Conservation (phyloP, 2,888 invertebrate species). For the Spicauda simplicius region DNA sequence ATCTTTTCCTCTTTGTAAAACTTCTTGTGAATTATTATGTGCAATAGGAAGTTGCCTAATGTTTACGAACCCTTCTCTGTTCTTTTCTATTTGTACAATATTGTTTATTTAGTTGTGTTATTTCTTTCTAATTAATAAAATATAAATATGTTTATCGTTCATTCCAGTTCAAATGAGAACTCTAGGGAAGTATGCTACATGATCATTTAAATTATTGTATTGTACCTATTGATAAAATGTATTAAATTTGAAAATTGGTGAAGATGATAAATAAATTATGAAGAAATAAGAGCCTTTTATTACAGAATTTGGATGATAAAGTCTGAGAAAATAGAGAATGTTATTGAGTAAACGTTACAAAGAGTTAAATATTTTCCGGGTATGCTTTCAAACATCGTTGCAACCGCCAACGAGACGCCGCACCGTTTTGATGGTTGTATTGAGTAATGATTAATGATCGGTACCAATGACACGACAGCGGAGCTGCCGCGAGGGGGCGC, state of each 20-base stretch:
- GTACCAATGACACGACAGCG: slow-evolving; percentile 79
- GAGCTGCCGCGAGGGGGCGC: slow-evolving; percentile 64
- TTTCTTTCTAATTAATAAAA: slow-evolving; percentile 76
- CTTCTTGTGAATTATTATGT: slow-evolving; percentile 61
- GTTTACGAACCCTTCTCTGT: slow-evolving; percentile 49
- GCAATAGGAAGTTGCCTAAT: slow-evolving; percentile 79
- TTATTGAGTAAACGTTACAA: slow-evolving; percentile 24
- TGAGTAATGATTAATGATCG: slow-evolving; percentile 81
- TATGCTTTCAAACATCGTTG: slow-evolving; percentile 49
- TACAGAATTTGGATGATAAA: slow-evolving; percentile 28
- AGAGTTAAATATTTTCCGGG: slow-evolving; percentile 40
- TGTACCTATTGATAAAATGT: slow-evolving; percentile 78
- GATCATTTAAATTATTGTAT: slow-evolving; percentile 84
- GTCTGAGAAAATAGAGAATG: background rate
- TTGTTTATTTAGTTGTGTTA: slow-evolving; percentile 78
- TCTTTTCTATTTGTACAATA: slow-evolving; percentile 67
- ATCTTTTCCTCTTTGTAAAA: slow-evolving; percentile 48
- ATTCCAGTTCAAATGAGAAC: slow-evolving; percentile 84
- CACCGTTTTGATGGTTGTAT: slow-evolving; percentile 68
- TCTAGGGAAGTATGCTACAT: slow-evolving; percentile 78
- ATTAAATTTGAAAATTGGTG: slow-evolving; percentile 82
- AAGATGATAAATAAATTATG: slow-evolving; percentile 83
- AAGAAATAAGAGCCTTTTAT: slow-evolving; percentile 66
- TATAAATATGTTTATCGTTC: slow-evolving; percentile 82
- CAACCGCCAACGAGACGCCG: slow-evolving; percentile 78